Conservation (phyloP, 2,888 invertebrate genomes). For the Zaprionus obscuricornis region DNA sequence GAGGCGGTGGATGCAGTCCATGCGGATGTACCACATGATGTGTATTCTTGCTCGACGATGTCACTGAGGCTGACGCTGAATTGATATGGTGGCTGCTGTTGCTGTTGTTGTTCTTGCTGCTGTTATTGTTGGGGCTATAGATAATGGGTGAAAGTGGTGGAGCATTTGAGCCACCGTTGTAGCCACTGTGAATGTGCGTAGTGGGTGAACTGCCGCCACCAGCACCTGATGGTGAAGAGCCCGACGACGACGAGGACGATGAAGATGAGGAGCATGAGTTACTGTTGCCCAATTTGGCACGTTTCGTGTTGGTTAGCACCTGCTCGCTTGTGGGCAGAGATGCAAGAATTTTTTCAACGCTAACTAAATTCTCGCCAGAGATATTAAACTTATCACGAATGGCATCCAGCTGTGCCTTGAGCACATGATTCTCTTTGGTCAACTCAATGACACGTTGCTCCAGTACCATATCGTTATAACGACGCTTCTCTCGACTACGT, state of each 20-base stretch:
- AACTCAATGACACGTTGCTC: slow-evolving; percentile 97
- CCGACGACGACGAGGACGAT: slow-evolving; percentile 36
- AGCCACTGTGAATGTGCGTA: slow-evolving; percentile 43
- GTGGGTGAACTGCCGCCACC: slow-evolving; percentile 35
- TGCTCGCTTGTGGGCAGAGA: slow-evolving; percentile 93
- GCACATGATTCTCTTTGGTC: slow-evolving; percentile 96
- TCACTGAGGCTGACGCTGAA: slow-evolving; percentile 6
- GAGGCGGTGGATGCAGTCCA: slow-evolving; percentile 24
- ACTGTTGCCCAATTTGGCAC: slow-evolving; percentile 83
- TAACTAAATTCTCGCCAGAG: slow-evolving; percentile 92
- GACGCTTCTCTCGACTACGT: slow-evolving; percentile 96
- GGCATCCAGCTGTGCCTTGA: slow-evolving; percentile 95
- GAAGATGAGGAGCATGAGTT: slow-evolving; percentile 30
- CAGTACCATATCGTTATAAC: slow-evolving; percentile 98
- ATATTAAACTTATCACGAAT: slow-evolving; percentile 97
- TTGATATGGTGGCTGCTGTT: too few relatives aligned
- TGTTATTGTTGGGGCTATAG: slow-evolving; percentile 45
- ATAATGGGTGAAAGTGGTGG: slow-evolving; percentile 58
- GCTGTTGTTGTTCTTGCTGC: neutral
- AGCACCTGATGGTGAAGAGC: slow-evolving; percentile 34
- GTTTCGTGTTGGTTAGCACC: slow-evolving; percentile 92
- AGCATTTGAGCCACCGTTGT: slow-evolving; percentile 29
- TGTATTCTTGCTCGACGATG: slow-evolving; percentile 34
- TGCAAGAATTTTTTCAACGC: slow-evolving; percentile 94
- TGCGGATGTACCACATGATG: slow-evolving; percentile 56